Evolutionary conservation across 2,797 vertebrate genomes (phyloP).

Genomic region (Zonotrichia albicollis): DNA sequence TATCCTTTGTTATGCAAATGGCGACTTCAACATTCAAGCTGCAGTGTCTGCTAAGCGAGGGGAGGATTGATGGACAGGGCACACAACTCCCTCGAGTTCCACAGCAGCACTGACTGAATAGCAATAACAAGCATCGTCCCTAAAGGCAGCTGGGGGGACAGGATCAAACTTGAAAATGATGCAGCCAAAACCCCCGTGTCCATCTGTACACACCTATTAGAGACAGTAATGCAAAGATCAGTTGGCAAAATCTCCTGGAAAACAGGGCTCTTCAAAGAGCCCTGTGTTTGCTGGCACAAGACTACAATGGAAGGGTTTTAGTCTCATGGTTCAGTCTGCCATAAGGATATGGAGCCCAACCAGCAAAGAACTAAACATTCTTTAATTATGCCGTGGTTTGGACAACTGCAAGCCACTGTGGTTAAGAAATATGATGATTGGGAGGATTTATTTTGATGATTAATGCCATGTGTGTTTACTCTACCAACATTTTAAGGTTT

Average conservation of each 20-base stretch:
- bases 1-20: neutral
- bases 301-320: neutral
- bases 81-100: neutral
- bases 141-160: neutral
- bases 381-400: slow-evolving; percentile 64
- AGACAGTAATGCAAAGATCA: neutral
- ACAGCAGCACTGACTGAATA: neutral
- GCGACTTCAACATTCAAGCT: neutral
- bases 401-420: slow-evolving; percentile 54
- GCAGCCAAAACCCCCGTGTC: neutral
- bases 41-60: neutral
- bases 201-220: accelerated
- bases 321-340: neutral
- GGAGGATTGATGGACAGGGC: slow-evolving; percentile 30
- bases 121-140: slow-evolving; percentile 12
- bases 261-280: neutral
- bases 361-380: slow-evolving; percentile 16
- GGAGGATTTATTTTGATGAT: slow-evolving; percentile 60
- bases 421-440: slow-evolving; percentile 59
- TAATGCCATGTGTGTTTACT: slow-evolving; percentile 36
- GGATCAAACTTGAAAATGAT: neutral
- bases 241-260: neutral
- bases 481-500: neutral
- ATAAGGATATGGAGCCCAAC: slow-evolving; percentile 19
- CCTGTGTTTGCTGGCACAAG: neutral